Evolutionary conservation across 1,140 invertebrate genomes (phyloP), one percentile per base, ranked within the genome.

Genomic region (Arctopsyche grandis): DNA sequence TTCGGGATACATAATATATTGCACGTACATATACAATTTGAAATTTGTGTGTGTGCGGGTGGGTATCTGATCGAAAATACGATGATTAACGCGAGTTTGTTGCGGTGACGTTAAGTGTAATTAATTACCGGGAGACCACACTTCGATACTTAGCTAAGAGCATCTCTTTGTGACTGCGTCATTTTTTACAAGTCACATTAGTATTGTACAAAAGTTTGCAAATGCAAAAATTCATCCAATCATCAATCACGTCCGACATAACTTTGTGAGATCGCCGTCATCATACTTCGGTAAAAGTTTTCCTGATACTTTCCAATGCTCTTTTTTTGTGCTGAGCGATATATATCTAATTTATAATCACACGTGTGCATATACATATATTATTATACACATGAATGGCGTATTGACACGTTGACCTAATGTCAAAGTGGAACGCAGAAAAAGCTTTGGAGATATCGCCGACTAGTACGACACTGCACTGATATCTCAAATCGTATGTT

Each of bases 11-110:
- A 38, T 38, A 38, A 38, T 38, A 38, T 38, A 38, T 38, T 4
- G n/a, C n/a, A n/a, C n/a, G n/a, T n/a, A n/a, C n/a, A n/a, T n/a
- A n/a, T n/a, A n/a, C n/a, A 38, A 38, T 38, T 38, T 38, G 29
- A 38, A 38, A 38, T 38, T 38, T 38, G 29, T 38, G 29, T 38
- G 29, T 38, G 29, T 38, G 29, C 7, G 29, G 1, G 29, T 38
- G 29, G 29, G 29, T 38, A 38, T 38, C 63, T n/a, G 22, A 66
- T 66, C 63, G 63, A 66, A 16, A 75, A 56, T 63, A 76, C 22
- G 46, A 76, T 76, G 56, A 76, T 63, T 76, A 76, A 63, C 74
- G 56, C 22, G 44, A 76, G 24, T 76, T 76, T 63, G 10, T 26
- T 56, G 29, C 56, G 56, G 26, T 58, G 74, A 76, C 74, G 74